Percentiles rank a stretch among this genome's conserved stretches.
These are phyloP conservation scores for Lophotis ruficrista DNA, from an alignment of 2,113 vertebrate species.

Conservation along the genomic window DNA sequence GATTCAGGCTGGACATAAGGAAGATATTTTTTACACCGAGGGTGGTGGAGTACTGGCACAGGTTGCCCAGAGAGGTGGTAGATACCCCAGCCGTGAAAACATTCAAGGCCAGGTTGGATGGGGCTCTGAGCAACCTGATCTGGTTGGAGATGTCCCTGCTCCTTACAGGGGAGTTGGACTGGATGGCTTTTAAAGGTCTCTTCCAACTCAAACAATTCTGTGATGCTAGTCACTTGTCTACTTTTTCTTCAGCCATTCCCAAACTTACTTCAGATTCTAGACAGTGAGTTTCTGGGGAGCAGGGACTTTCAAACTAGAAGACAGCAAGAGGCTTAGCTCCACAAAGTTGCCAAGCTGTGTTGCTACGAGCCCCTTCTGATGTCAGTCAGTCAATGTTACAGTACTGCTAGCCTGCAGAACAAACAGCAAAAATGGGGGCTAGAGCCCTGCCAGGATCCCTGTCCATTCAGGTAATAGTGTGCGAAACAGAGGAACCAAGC, in stretches of 20 bases:
- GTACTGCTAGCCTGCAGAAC: neutral
- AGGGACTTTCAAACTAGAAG: neutral
- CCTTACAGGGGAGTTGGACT: too few relatives aligned
- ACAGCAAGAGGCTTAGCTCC: neutral
- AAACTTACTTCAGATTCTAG: neutral
- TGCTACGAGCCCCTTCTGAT: neutral
- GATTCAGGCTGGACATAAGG: too few relatives aligned
- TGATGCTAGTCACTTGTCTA: neutral
- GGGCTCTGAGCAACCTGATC: too few relatives aligned
- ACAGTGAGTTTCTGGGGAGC: neutral
- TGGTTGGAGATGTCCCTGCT: too few relatives aligned
- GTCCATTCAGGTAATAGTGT: too few relatives aligned
- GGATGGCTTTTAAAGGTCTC: too few relatives aligned
- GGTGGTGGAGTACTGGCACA: too few relatives aligned
- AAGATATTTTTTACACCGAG: too few relatives aligned
- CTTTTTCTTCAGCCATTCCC: neutral
- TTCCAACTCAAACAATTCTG: too few relatives aligned
- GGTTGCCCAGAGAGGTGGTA: too few relatives aligned
- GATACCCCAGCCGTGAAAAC: too few relatives aligned
- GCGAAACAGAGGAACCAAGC: neutral
- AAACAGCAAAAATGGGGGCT: accelerated
- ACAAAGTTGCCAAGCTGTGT: neutral
- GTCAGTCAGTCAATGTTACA: neutral
- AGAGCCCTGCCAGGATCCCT: neutral
- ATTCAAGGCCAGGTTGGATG: too few relatives aligned